These are phyloP conservation scores for Pyrrhia umbra DNA, from an alignment of 2,888 invertebrate genomes.

Conservation along the genomic window DNA sequence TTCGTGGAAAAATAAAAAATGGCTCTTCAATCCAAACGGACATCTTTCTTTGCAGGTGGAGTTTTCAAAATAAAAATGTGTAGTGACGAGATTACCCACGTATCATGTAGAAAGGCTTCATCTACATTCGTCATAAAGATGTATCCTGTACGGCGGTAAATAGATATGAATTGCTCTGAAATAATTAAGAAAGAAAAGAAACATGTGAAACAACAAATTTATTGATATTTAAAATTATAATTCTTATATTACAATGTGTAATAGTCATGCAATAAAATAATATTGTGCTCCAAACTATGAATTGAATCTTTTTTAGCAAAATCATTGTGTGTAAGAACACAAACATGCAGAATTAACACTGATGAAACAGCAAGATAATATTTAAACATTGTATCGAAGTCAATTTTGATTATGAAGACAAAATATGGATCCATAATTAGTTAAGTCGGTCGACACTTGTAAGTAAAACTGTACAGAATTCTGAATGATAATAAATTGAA, in stretches of 20 bases:
- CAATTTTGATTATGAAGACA: conserved; percentile 19
- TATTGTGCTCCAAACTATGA: conserved; percentile 52
- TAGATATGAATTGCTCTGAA: not conserved
- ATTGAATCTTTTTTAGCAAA: conserved; percentile 29
- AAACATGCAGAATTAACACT: conserved; percentile 26
- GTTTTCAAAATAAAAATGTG: too few species aligned
- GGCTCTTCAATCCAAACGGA: too few species aligned
- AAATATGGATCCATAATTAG: conserved; percentile 27
- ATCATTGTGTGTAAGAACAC: conserved; percentile 8
- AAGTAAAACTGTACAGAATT: conserved; percentile 12
- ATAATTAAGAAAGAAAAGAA: not conserved
- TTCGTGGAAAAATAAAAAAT: too few species aligned
- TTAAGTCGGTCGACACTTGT: conserved; percentile 38
- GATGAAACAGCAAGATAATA: conserved; percentile 7
- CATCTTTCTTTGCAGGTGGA: too few species aligned
- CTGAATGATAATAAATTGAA: too few species aligned
- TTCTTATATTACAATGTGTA: conserved; percentile 49
- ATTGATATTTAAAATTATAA: conserved; percentile 51
- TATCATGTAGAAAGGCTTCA: too few species aligned
- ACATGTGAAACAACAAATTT: conserved; percentile 58
- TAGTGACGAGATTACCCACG: too few species aligned
- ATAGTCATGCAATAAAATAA: conserved; percentile 54
- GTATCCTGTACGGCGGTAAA: too few species aligned
- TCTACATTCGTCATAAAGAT: too few species aligned
- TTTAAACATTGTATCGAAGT: not conserved